Percentiles rank a stretch among this genome's conserved stretches.
Evolutionary conservation across 2,113 vertebrate genomes (phyloP).

Genomic region (Morone chrysops): DNA sequence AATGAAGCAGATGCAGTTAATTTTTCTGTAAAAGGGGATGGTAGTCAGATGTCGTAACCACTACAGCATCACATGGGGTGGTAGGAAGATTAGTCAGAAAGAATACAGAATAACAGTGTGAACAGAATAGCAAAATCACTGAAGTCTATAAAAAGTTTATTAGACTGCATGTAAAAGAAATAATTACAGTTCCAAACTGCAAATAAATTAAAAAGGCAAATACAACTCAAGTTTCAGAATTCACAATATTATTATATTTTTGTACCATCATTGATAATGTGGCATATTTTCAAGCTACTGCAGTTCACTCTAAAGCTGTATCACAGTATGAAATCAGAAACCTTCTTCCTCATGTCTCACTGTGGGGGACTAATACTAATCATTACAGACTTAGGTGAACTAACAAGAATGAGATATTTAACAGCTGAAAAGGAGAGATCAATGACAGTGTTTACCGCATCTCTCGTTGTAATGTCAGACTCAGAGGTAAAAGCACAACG

Average conservation of each 20-base stretch:
- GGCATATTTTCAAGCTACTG: constrained; percentile 33
- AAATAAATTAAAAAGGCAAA: constrained; percentile 81
- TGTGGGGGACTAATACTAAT: neutral
- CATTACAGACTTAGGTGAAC: neutral
- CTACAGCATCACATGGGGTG: neutral
- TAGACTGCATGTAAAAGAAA: constrained; percentile 71
- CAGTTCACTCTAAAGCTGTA: constrained; percentile 23
- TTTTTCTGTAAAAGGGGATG: neutral
- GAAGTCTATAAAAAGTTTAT: constrained; percentile 72
- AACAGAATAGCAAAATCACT: constrained; percentile 16
- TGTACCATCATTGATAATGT: constrained; percentile 18
- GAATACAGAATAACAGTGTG: neutral
- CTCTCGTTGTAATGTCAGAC: constrained; percentile 13
- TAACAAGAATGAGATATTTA: constrained; percentile 14
- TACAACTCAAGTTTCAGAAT: constrained; percentile 64
- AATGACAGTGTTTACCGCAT: neutral
- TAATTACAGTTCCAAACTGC: constrained; percentile 64
- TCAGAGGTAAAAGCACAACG: constrained; percentile 56
- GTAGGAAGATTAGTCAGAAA: neutral
- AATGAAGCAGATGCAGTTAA: neutral
- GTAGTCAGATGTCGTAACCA: neutral
- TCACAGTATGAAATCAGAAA: constrained; percentile 19
- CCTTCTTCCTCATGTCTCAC: constrained; percentile 2
- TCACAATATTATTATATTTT: constrained; percentile 45
- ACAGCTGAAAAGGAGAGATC: neutral